phyloP scores from a whole-genome alignment of 2,888 invertebrate genomes.

The Malacosoma neustria region DNA sequence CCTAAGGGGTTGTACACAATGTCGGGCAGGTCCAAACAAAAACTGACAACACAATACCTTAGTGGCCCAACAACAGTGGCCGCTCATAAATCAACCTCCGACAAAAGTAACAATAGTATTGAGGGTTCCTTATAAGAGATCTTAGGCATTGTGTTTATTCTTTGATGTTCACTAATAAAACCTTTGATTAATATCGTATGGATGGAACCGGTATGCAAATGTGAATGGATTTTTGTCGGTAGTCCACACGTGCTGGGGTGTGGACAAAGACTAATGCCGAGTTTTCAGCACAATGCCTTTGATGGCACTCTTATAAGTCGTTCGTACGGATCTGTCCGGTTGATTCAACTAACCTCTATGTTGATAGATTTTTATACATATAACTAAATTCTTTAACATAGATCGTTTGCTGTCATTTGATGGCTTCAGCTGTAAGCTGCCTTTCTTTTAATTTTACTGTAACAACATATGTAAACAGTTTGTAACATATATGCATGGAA shows the following conservation, averaged over 20 bases:
- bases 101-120: slow-evolving; percentile 74
- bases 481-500: no score
- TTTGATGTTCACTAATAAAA: slow-evolving; percentile 76
- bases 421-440: no score
- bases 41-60: slow-evolving; percentile 69
- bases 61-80: slow-evolving; percentile 72
- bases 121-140: slow-evolving; percentile 75
- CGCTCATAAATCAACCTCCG: slow-evolving; percentile 72
- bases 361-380: no score
- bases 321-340: slow-evolving; percentile 22
- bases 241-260: slow-evolving; percentile 66
- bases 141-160: slow-evolving; percentile 71
- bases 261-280: slow-evolving; percentile 60
- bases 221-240: slow-evolving; percentile 56
- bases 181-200: slow-evolving; percentile 75
- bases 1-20: slow-evolving; percentile 67
- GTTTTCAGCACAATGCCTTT: slow-evolving; percentile 56
- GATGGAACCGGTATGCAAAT: slow-evolving; percentile 72
- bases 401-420: no score
- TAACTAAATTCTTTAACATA: no score
- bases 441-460: no score
- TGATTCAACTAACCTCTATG: slow-evolving; percentile 4
- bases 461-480: no score
- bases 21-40: slow-evolving; percentile 71
- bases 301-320: slow-evolving; percentile 43